Conservation (phyloP, 2,888 invertebrate species). For the Caenorhabditis becei region DNA sequence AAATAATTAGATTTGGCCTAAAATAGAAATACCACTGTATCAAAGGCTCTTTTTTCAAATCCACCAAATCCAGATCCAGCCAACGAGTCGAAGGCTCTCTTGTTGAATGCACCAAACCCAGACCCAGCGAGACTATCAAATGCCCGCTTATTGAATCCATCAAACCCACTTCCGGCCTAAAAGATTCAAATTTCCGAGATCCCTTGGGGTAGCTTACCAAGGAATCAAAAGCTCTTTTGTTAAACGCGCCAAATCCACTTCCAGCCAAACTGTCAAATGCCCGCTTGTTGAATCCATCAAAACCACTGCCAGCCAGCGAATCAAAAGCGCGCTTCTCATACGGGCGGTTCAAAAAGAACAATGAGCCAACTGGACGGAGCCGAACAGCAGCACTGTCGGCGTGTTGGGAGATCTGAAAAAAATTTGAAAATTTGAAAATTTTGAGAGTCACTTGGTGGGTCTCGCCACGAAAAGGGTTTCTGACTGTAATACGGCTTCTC, state of each 20-base stretch:
- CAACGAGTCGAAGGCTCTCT: slow-evolving; percentile 50
- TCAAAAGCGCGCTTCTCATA: slow-evolving; percentile 65
- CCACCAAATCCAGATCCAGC: slow-evolving; percentile 60
- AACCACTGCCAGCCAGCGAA: slow-evolving; percentile 64
- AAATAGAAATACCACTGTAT: slow-evolving; percentile 46
- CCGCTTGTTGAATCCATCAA: slow-evolving; percentile 68
- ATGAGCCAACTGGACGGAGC: slow-evolving; percentile 53
- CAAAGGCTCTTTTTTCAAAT: slow-evolving; percentile 66
- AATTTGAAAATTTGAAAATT: too few relatives aligned
- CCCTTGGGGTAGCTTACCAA: slow-evolving; percentile 53
- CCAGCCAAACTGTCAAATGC: slow-evolving; percentile 66
- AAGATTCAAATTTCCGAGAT: neutral
- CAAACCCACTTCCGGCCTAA: slow-evolving; percentile 59
- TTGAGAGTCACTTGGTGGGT: too few relatives aligned
- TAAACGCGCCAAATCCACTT: slow-evolving; percentile 57
- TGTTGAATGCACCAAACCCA: slow-evolving; percentile 49
- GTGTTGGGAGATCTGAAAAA: slow-evolving; percentile 29
- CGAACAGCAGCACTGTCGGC: slow-evolving; percentile 43
- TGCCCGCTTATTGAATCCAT: slow-evolving; percentile 52
- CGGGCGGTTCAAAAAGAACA: slow-evolving; percentile 53
- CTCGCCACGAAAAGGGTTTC: too few relatives aligned
- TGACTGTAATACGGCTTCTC: too few relatives aligned
- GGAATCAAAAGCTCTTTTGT: slow-evolving; percentile 64
- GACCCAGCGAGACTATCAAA: slow-evolving; percentile 60
- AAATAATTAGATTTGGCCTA: too few relatives aligned